These are phyloP conservation scores for Pelusios castaneus DNA, from an alignment of 2,113 vertebrate genomes.

Conservation along the genomic window DNA sequence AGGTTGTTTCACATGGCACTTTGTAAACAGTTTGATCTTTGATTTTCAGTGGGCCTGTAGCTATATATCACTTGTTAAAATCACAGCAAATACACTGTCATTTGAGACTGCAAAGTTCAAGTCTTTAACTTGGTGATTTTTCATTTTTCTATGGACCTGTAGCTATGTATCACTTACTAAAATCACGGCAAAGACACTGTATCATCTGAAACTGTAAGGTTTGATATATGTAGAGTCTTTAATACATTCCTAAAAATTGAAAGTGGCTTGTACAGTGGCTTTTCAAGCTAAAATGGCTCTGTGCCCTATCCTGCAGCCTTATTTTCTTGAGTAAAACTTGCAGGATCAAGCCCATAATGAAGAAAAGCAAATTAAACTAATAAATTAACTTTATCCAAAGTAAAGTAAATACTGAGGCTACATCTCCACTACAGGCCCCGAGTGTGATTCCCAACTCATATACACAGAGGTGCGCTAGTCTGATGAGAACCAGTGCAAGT, in stretches of 20 bases:
- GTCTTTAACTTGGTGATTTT: too few species aligned
- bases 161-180: too few species aligned
- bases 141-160: too few species aligned
- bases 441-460: neutral
- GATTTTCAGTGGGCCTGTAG: neutral
- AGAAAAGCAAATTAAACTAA: neutral
- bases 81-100: neutral
- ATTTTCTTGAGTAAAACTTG: neutral
- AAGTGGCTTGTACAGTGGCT: neutral
- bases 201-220: neutral
- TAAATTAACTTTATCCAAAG: neutral
- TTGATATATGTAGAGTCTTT: neutral
- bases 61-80: neutral
- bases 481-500: neutral
- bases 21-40: neutral
- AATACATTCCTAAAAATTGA: neutral
- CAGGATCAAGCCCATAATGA: neutral
- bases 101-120: neutral
- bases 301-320: neutral
- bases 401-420: neutral
- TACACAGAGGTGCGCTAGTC: neutral
- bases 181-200: neutral
- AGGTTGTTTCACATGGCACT: neutral
- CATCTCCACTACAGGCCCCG: neutral
- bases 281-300: neutral